Evolutionary conservation across 2,113 vertebrate genomes (phyloP).

Genomic region (Epinephelus cyanopodus): DNA sequence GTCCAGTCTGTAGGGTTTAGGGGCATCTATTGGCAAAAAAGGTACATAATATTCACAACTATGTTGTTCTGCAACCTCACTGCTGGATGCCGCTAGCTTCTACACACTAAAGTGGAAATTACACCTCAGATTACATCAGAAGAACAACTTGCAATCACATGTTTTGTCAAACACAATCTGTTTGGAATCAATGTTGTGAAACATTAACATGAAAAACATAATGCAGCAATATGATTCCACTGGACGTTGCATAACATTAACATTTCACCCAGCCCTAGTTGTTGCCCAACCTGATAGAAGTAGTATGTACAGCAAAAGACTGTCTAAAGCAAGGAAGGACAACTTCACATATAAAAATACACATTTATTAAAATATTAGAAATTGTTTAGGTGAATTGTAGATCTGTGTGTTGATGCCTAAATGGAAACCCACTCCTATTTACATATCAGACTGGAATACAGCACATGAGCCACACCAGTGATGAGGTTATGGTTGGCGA

Average conservation of each 20-base stretch:
- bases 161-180: neutral
- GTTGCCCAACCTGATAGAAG: neutral
- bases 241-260: neutral
- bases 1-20: too few relatives aligned
- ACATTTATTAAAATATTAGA: conserved; percentile 21
- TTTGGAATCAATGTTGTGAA: neutral
- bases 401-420: neutral
- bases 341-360: neutral
- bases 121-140: neutral
- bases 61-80: too few relatives aligned
- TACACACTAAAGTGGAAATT: too few relatives aligned
- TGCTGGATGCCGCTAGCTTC: too few relatives aligned
- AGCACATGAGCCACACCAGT: conserved; percentile 89
- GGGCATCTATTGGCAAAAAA: too few relatives aligned
- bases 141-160: neutral
- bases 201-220: rapidly evolving
- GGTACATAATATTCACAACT: too few relatives aligned
- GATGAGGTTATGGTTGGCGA: conserved; percentile 89
- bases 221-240: neutral
- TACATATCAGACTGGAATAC: conserved; percentile 88
- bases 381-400: neutral
- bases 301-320: neutral
- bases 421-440: conserved; percentile 56
- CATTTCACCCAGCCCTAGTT: neutral
- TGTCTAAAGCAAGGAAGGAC: neutral